Base-by-base conservation (phyloP, 2,797 vertebrate species). In the Dicrostonyx torquatus region DNA sequence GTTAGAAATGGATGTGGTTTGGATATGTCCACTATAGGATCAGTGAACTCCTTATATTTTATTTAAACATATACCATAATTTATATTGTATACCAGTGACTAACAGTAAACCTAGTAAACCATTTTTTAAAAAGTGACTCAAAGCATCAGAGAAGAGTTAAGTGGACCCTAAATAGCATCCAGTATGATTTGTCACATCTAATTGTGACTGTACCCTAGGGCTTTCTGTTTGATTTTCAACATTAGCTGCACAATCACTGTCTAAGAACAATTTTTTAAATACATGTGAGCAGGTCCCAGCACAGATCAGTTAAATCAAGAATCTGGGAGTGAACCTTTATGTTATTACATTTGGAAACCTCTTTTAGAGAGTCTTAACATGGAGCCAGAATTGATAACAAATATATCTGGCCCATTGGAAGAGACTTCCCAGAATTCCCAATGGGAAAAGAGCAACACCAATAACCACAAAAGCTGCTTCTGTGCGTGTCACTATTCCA, bases 101-200 rank as follows among this genome's bases (percentile, higher is more conserved):
- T 86, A 50, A 90, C 20, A 70, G 50, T 66, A 89, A 80, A 87
- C 43, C 50, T 88, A 43, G 3, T 50, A 82, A 86, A 37, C 85
- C 40, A 90, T 70, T 73, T 68, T 20, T 45, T 4, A 45, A 72
- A 93, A 94, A 78, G 45, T 55, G 62, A 91, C 75, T 89, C 80
- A 95, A 91, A 95, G 64, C n/a, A 48, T 89, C 89, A 95, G 40
- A 87, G n/a, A 94, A 78, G 85, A 84, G 9, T 45, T 84, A 94
- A 75, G 22, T 34, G 40, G 40, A 6, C 31, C 55, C 79, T 90
- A 62, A 53, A 37, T 53, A 75, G 43, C 13, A 15, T n/a, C 34
- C 73, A 94, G 5, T 37, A 11, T 76, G 13, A 18, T 34, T 73
- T 86, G 82, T 13, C 89, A 26, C 40, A 90, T 24, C 13, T 55